Conservation (phyloP, 2,113 vertebrate genomes). For the Scomber japonicus region DNA sequence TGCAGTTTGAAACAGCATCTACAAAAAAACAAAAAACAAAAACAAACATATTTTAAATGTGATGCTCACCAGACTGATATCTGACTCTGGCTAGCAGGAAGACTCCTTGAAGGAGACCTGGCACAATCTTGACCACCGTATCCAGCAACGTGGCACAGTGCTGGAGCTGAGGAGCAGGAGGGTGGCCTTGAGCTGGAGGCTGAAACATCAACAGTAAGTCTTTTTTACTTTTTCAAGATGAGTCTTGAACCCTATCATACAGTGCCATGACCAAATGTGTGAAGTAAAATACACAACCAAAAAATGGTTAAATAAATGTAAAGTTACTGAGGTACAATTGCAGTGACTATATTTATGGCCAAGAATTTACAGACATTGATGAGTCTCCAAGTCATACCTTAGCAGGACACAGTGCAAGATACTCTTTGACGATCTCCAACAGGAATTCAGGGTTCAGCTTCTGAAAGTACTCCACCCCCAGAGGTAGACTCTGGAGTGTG, state of each 20-base stretch:
- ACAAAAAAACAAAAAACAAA: background rate
- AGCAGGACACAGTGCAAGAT: conserved; percentile 91
- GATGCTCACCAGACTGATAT: conserved; percentile 90
- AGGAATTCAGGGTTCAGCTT: conserved; percentile 97
- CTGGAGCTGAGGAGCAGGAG: conserved; percentile 88
- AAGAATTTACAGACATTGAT: background rate
- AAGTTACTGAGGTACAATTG: background rate
- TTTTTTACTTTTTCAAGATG: background rate
- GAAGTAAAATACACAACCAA: background rate
- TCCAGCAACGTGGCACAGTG: conserved; percentile 92
- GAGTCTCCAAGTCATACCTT: conserved; percentile 83
- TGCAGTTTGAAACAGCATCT: background rate
- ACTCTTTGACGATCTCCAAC: conserved; percentile 92
- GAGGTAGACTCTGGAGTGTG: conserved; percentile 89
- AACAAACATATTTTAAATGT: conserved; percentile 1
- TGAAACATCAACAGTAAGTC: conserved; percentile 64
- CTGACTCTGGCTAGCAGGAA: conserved; percentile 94
- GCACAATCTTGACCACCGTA: conserved; percentile 91
- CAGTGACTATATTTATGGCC: background rate
- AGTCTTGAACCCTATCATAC: background rate
- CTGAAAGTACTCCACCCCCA: conserved; percentile 95
- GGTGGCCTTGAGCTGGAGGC: conserved; percentile 88
- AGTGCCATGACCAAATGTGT: background rate
- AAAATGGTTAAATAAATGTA: background rate
- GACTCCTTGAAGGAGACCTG: conserved; percentile 91